phyloP scores from a whole-genome alignment of 2,113 vertebrate species.

The Pimephales promelas region DNA sequence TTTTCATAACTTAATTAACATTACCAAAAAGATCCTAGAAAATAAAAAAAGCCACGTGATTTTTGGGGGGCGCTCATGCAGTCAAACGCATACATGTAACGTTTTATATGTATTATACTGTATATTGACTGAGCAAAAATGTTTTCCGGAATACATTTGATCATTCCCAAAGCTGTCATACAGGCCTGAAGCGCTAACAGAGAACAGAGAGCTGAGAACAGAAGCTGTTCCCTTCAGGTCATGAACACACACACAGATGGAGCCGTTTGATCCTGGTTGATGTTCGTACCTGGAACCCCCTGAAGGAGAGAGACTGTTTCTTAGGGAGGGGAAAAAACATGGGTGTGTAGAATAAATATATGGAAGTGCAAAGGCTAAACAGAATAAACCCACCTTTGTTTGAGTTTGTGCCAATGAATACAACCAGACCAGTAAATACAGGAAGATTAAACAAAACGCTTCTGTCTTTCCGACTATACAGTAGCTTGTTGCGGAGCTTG shows the following conservation, averaged over 20 bases:
- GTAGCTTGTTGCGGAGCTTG: background rate
- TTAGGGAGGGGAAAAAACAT: slow-evolving; percentile 1
- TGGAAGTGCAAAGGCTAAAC: slow-evolving; percentile 30
- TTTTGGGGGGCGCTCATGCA: background rate
- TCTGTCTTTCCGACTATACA: slow-evolving; percentile 8
- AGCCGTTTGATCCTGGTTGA: slow-evolving; percentile 17
- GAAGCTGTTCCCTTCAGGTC: slow-evolving; percentile 1
- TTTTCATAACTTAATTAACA: too few relatives aligned
- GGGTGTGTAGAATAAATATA: slow-evolving; percentile 34
- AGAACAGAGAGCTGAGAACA: background rate
- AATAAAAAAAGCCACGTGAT: too few relatives aligned
- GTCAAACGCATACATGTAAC: background rate
- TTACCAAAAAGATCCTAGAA: too few relatives aligned
- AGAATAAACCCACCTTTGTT: slow-evolving; percentile 20
- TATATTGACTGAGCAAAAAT: background rate
- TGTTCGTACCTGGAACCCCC: slow-evolving; percentile 21
- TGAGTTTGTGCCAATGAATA: slow-evolving; percentile 14
- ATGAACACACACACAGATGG: background rate
- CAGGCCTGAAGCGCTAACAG: slow-evolving; percentile 13
- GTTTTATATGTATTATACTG: background rate
- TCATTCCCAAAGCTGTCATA: background rate
- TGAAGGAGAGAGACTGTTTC: slow-evolving; percentile 1
- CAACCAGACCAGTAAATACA: background rate
- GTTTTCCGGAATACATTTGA: background rate
- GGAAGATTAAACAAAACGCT: slow-evolving; percentile 16